Base-by-base conservation (phyloP, 1,140 invertebrate species). In the Drosophila sturtevanti region DNA sequence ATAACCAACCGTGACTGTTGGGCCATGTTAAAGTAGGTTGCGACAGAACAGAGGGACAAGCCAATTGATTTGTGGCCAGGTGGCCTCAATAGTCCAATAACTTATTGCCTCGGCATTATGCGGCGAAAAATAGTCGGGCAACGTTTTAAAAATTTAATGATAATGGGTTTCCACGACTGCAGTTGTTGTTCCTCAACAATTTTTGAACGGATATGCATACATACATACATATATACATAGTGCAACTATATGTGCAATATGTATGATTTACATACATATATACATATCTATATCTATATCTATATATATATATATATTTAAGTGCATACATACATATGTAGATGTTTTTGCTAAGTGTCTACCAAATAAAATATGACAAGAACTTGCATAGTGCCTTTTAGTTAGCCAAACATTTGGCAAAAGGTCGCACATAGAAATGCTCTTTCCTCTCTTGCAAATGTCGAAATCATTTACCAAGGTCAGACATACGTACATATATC, bases 101-200 rank as follows among this genome's bases (percentile, higher is more conserved):
- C 52, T 86, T 86, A 87, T 87, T 67, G 77, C 54, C 66, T 41
- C 62, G 70, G 75, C 76, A 87, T 87, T 72, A 86, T 86, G 74
- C 66, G 79, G 75, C 55, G 61, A 59, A 81, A 24, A 79, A 79
- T 77, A 72, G 68, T 70, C 65, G 68, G 65, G 77, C 59, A 77
- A 79, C 12, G 72, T 82, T 77, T 82, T 87, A 68, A 87, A 87
- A 87, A 68, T 87, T 87, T 87, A 81, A 87, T 87, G 82, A 79
- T 79, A 87, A 87, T 87, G 63, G 77, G 55, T 34, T 35, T 51
- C 52, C 64, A 64, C 54, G 31, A 51, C 35, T 48, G 41, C 41
- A 48, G 27, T 31, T 31, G 27, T 7, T 6, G 27, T 31, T 31
- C 27, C 27, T 31, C 27, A 31, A 31, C 0, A 31, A 31, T 38